Percentiles rank a stretch among this genome's conserved stretches.
These are phyloP conservation scores for Drosophila biarmipes DNA, from an alignment of 1,140 invertebrate genomes.

Conservation along the genomic window DNA sequence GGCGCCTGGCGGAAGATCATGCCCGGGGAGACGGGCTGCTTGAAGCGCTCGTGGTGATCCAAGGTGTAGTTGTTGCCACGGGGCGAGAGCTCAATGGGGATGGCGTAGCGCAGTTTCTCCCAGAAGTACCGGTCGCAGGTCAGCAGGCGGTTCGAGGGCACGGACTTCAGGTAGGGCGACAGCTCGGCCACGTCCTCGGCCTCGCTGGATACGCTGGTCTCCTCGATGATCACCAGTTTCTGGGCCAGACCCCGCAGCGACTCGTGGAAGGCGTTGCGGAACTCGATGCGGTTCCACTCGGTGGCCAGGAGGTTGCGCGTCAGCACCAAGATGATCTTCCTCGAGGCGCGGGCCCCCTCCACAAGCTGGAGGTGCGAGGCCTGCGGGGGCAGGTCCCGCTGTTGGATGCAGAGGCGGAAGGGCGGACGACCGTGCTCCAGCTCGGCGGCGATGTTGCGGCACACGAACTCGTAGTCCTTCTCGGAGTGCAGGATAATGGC, in stretches of 20 bases:
- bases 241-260: slow-evolving; percentile 92
- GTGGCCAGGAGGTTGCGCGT: slow-evolving; percentile 94
- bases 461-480: slow-evolving; percentile 95
- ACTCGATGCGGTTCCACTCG: slow-evolving; percentile 94
- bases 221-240: slow-evolving; percentile 94
- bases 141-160: slow-evolving; percentile 90
- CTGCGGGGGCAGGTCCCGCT: slow-evolving; percentile 91
- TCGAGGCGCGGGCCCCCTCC: slow-evolving; percentile 93
- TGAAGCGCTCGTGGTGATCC: slow-evolving; percentile 84
- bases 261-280: slow-evolving; percentile 93
- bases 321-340: slow-evolving; percentile 91
- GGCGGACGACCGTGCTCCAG: slow-evolving; percentile 90
- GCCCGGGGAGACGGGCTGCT: slow-evolving; percentile 84
- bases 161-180: slow-evolving; percentile 93
- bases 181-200: slow-evolving; percentile 94
- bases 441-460: slow-evolving; percentile 92
- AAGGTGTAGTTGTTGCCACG: slow-evolving; percentile 85
- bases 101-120: slow-evolving; percentile 94
- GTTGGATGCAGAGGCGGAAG: slow-evolving; percentile 94
- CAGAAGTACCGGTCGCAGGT: slow-evolving; percentile 96
- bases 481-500: slow-evolving; percentile 96
- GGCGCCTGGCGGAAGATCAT: slow-evolving; percentile 82
- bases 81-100: slow-evolving; percentile 88
- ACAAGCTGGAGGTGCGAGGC: slow-evolving; percentile 91
- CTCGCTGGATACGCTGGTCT: slow-evolving; percentile 90